Evolutionary conservation across 2,888 invertebrate genomes (phyloP), one percentile per base, ranked within the genome.

Genomic region (Gortyna flavago): DNA sequence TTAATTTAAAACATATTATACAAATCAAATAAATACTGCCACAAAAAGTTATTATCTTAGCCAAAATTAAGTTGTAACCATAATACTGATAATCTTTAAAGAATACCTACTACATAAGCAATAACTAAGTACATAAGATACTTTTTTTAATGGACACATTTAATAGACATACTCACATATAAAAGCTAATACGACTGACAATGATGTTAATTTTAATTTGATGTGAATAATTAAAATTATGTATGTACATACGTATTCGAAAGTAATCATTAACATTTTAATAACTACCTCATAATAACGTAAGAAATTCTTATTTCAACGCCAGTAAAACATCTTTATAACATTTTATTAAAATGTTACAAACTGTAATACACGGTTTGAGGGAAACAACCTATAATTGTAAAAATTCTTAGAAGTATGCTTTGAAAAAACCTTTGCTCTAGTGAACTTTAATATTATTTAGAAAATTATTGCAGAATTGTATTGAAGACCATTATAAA

Each of bases 171-270:
- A 51, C 41, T 35, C 35, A 29, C 32, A 35, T 16, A 64, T 72
- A 66, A 59, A 41, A 59, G 25, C 18, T 74, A 75, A 74, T 51
- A 79, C 35, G 4, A 35, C 75, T 66, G 25, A 79, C 75, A 66
- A 59, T 59, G n/a, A 48, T 69, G 77, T 69, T 81, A 81, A 81
- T 85, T 85, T 77, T 68, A 85, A 61, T 69, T 81, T 68, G 51
- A 71, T 85, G 48, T 77, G 61, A 77, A 85, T 74, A 72, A 85
- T 85, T 72, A 74, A 69, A 68, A 69, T 82, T 57, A 72, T 67
- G 54, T 64, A 75, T 35, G 8, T 51, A 51, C 8, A 44, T 44
- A 44, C 7, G 44, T 51, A 65, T 68, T 44, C 29, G 69, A 67
- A 66, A 51, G 44, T 75, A 69, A 62, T 72, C 21, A 80, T 85